phyloP scores from a whole-genome alignment of 2,113 vertebrate species.

The Solenodon paradoxus region DNA sequence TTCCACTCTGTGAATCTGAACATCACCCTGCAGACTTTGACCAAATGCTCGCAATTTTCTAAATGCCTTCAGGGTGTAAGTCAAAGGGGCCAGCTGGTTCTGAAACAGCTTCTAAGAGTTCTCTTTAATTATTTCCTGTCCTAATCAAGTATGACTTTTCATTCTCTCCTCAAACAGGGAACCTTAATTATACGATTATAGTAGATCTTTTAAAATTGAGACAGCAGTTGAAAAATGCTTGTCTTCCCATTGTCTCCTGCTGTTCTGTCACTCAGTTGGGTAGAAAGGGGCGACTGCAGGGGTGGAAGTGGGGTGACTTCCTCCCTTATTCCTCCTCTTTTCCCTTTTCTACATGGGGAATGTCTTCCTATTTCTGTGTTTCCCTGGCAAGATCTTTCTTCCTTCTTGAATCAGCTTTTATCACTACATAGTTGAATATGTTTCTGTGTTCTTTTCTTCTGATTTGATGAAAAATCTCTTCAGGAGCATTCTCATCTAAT shows the following conservation, averaged over 20 bases:
- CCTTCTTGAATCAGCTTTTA: not conserved
- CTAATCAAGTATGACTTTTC: slow-evolving; percentile 32
- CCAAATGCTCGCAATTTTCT: not conserved
- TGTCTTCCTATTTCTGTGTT: not conserved
- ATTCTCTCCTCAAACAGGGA: slow-evolving; percentile 41
- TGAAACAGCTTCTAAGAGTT: not conserved
- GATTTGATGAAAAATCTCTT: not conserved
- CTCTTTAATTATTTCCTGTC: slow-evolving; percentile 38
- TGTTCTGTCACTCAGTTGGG: slow-evolving; percentile 20
- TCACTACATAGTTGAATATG: not conserved
- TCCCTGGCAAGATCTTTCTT: not conserved
- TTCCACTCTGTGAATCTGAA: not conserved
- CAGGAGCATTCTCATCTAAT: not conserved
- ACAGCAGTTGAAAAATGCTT: slow-evolving; percentile 20
- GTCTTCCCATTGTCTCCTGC: slow-evolving; percentile 36
- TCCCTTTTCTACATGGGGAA: not conserved
- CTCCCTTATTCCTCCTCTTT: not conserved
- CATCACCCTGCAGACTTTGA: not conserved
- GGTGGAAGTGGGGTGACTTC: not conserved
- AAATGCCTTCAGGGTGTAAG: not conserved
- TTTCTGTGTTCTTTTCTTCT: not conserved
- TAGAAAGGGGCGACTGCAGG: not conserved
- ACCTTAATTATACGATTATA: slow-evolving; percentile 32
- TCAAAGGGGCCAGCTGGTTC: not conserved
- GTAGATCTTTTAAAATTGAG: slow-evolving; percentile 58